Conservation (phyloP, 2,888 invertebrate species). For the Clistopyga incitator region DNA sequence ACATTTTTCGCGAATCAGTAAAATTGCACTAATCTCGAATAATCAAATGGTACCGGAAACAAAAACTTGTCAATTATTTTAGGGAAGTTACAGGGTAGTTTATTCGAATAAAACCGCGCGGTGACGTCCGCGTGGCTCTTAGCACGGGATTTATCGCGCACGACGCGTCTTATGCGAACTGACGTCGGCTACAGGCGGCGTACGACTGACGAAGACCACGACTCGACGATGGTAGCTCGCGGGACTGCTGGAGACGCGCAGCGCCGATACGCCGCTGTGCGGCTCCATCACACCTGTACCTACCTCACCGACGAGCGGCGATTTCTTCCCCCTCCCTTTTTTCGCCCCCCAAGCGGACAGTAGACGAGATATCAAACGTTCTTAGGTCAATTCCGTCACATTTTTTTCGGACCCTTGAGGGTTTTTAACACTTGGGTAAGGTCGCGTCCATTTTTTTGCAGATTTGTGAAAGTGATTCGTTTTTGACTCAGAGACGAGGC, state of each 20-base stretch:
- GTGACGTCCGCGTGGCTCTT: background rate
- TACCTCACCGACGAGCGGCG: slow-evolving; percentile 45
- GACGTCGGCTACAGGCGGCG: slow-evolving; percentile 55
- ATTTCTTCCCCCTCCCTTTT: slow-evolving; percentile 17
- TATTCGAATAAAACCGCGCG: background rate
- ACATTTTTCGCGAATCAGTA: background rate
- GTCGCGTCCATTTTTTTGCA: too few relatives aligned
- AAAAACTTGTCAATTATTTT: background rate
- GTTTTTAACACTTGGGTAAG: too few relatives aligned
- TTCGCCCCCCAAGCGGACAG: background rate
- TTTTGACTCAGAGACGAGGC: too few relatives aligned
- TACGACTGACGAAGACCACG: slow-evolving; percentile 26
- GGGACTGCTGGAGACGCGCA: slow-evolving; percentile 24
- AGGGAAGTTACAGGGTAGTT: background rate
- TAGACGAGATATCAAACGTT: background rate
- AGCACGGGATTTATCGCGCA: slow-evolving; percentile 43
- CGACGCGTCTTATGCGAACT: slow-evolving; percentile 64
- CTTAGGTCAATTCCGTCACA: too few relatives aligned
- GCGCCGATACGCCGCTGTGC: slow-evolving; percentile 29
- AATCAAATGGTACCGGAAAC: background rate
- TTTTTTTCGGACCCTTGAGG: too few relatives aligned
- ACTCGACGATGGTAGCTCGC: background rate
- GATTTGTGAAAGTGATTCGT: too few relatives aligned
- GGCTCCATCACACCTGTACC: slow-evolving; percentile 62
- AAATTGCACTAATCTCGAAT: background rate